These are phyloP conservation scores for Macquaria ambigua DNA, from an alignment of 2,113 vertebrate species.

Conservation along the genomic window DNA sequence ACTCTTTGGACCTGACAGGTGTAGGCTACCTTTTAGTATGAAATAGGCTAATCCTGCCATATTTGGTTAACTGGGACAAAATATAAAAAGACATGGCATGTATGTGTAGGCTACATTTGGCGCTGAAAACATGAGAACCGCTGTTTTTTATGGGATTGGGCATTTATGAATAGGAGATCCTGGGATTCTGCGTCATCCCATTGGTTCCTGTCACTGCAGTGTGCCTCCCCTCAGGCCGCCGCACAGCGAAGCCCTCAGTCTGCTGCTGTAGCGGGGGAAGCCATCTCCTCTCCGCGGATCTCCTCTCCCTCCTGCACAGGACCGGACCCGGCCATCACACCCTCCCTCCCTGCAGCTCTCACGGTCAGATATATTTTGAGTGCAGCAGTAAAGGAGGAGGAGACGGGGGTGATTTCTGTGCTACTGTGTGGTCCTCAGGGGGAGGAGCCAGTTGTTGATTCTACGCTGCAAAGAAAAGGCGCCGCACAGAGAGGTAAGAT, in stretches of 20 bases:
- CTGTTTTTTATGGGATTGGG: not conserved
- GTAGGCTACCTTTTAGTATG: not conserved
- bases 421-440: constrained; percentile 75
- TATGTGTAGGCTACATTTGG: not conserved
- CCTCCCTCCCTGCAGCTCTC: constrained; percentile 9
- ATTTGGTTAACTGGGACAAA: not conserved
- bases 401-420: constrained; percentile 40
- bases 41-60: not conserved
- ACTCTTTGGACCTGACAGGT: not conserved
- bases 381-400: constrained; percentile 60
- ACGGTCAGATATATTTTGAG: constrained; percentile 45
- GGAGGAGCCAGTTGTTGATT: constrained; percentile 83
- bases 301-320: constrained; percentile 29
- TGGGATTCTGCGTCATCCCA: constrained; percentile 74
- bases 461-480: constrained; percentile 75
- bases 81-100: not conserved
- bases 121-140: not conserved
- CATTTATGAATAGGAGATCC: constrained; percentile 74
- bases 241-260: constrained; percentile 37
- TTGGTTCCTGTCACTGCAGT: constrained; percentile 75
- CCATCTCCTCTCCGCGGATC: constrained; percentile 39
- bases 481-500: constrained; percentile 79
- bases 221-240: constrained; percentile 64
- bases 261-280: constrained; percentile 43
- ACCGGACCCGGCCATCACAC: constrained; percentile 4